phyloP scores from a whole-genome alignment of 1,140 invertebrate genomes.

The Arctopsyche grandis region DNA sequence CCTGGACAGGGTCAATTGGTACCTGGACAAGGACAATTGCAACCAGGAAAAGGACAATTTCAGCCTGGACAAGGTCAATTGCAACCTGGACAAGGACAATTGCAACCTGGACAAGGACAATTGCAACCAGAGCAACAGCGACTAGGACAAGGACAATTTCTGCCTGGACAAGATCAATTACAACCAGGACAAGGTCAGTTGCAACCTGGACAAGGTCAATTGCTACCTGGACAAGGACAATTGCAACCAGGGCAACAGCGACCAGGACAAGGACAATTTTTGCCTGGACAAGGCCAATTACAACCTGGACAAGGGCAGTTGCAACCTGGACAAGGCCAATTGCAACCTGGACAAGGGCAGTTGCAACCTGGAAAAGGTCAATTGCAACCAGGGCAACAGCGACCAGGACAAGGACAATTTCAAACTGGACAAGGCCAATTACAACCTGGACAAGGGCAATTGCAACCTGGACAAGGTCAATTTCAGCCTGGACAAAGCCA shows the following conservation, averaged over 20 bases:
- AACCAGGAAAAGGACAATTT: not conserved
- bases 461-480: not conserved
- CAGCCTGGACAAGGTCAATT: conserved; percentile 17
- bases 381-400: not conserved
- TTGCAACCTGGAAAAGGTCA: not conserved
- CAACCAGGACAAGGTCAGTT: not conserved
- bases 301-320: not conserved
- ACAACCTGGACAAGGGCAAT: not conserved
- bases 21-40: conserved; percentile 2
- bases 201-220: conserved; percentile 12
- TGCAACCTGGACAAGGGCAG: conserved; percentile 14
- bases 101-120: conserved; percentile 19
- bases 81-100: conserved; percentile 23
- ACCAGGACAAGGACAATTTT: not conserved
- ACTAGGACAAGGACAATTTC: not conserved
- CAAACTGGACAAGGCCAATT: not conserved
- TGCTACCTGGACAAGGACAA: not conserved
- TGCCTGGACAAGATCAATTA: not conserved
- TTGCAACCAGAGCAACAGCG: not conserved
- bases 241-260: not conserved
- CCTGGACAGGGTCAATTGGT: not conserved
- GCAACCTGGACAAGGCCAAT: not conserved
- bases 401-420: not conserved
- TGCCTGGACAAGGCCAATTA: not conserved
- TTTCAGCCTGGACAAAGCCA: not conserved